These are phyloP conservation scores for Anseranas semipalmata DNA, from an alignment of 2,113 vertebrate species.

Conservation along the genomic window DNA sequence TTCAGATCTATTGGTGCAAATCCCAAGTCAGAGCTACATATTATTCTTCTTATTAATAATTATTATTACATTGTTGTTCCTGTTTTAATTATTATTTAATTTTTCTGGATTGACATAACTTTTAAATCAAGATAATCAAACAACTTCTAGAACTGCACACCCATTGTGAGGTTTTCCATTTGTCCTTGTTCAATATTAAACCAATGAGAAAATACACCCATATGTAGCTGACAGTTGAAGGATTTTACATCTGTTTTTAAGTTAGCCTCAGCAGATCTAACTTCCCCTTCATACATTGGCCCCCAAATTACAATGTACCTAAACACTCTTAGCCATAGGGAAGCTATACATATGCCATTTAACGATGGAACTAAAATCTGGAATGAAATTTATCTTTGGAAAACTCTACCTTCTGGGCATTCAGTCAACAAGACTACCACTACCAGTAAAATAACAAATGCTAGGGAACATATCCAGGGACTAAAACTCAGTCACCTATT, in stretches of 20 bases:
- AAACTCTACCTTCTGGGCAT: not conserved
- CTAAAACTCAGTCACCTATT: not conserved
- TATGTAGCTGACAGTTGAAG: not conserved
- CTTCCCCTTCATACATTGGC: not conserved
- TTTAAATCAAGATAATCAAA: not conserved
- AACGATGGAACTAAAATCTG: not conserved
- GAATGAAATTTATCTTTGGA: not conserved
- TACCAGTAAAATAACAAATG: not conserved
- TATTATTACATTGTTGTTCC: not conserved
- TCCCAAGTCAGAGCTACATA: not conserved
- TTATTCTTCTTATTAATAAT: not conserved
- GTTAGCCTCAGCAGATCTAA: not conserved
- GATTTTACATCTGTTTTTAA: not conserved
- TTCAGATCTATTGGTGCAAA: not conserved
- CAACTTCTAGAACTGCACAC: not conserved
- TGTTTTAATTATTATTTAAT: not conserved
- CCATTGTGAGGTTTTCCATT: not conserved
- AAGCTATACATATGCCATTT: not conserved
- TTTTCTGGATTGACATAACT: not conserved
- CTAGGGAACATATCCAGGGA: not conserved
- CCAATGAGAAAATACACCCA: not conserved
- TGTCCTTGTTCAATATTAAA: not conserved
- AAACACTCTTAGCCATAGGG: not conserved
- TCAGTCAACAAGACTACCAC: not conserved
- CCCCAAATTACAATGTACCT: not conserved